These are phyloP conservation scores for Echiichthys vipera DNA, from an alignment of 2,797 vertebrate species.

Conservation along the genomic window DNA sequence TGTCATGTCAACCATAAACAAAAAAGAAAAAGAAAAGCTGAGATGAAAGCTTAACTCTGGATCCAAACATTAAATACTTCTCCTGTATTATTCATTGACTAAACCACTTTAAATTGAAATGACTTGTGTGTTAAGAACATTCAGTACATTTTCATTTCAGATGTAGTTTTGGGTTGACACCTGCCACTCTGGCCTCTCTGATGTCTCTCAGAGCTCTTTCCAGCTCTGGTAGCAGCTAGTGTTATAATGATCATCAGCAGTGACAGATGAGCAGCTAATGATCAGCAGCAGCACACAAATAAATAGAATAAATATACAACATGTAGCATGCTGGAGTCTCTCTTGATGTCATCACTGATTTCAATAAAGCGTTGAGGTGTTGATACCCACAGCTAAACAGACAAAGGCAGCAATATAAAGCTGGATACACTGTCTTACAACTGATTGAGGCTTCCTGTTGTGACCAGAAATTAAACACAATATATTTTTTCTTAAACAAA, in stretches of 20 bases:
- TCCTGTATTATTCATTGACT: slow-evolving; percentile 8
- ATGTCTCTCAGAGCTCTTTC: slow-evolving; percentile 22
- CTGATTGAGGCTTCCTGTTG: neutral
- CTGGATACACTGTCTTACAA: neutral
- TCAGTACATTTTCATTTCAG: slow-evolving; percentile 12
- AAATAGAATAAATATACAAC: slow-evolving; percentile 11
- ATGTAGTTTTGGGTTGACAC: slow-evolving; percentile 17
- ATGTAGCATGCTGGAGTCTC: neutral
- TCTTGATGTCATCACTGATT: slow-evolving; percentile 34
- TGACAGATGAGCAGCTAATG: slow-evolving; percentile 56
- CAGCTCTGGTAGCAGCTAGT: slow-evolving; percentile 16
- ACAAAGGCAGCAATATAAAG: neutral
- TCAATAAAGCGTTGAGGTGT: slow-evolving; percentile 14
- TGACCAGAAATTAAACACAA: neutral
- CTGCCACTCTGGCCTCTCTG: slow-evolving; percentile 56
- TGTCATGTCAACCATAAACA: neutral
- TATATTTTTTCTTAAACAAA: neutral
- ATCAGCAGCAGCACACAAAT: slow-evolving; percentile 25
- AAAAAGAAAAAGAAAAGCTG: slow-evolving; percentile 4
- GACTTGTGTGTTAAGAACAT: neutral
- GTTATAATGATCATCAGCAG: slow-evolving; percentile 43
- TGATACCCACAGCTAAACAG: neutral
- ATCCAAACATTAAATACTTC: neutral
- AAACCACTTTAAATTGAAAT: neutral
- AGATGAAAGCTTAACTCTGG: neutral